Evolutionary conservation across 2,797 vertebrate genomes (phyloP), one percentile per base, ranked within the genome.

Genomic region (Sebastes diploproa): DNA sequence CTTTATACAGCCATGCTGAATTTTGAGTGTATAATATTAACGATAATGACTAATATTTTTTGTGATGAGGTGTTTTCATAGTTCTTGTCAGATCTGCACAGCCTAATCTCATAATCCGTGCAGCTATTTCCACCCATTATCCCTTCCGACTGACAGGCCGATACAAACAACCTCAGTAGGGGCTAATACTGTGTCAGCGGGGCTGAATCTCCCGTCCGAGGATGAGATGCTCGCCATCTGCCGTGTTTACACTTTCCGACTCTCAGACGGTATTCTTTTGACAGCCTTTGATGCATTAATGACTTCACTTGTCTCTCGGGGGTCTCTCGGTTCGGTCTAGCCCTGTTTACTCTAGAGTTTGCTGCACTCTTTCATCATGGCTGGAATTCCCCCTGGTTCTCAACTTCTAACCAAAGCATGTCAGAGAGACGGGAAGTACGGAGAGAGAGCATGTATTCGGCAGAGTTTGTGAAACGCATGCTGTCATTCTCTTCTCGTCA

Each of bases 221-320:
- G 80, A 89, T 73, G 83, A 87, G 88, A 85, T 85, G 62, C 91
- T 77, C 62, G 4, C 86, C 91, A 86, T 92, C 90, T 91, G 88
- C 88, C 80, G 80, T 91, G 88, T 92, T 92, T 91, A 89, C 81
- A 91, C 83, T 88, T 83, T 80, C 72, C 88, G 58, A 85, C 86
- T 79, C 76, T 81, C 62, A 58, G 66, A 77, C 72, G 54, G 72
- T 89, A 83, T 83, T 89, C 77, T 87, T 91, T 82, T 86, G 87
- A 91, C 86, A 91, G 88, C 25, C 87, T 93, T 89, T 91, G 89
- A 91, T 91, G 88, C 91, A 86, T 89, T 92, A 82, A 91, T 92
- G 90, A 91, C 92, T 88, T 61, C 84, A 29, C 58, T 22, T 23
- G 78, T 90, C 91, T 88, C 89, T 65, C 2, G 66, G 77, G 77